Conservation (phyloP, 92 coral and sea anemone species). For the Desmophyllum pertusum region DNA sequence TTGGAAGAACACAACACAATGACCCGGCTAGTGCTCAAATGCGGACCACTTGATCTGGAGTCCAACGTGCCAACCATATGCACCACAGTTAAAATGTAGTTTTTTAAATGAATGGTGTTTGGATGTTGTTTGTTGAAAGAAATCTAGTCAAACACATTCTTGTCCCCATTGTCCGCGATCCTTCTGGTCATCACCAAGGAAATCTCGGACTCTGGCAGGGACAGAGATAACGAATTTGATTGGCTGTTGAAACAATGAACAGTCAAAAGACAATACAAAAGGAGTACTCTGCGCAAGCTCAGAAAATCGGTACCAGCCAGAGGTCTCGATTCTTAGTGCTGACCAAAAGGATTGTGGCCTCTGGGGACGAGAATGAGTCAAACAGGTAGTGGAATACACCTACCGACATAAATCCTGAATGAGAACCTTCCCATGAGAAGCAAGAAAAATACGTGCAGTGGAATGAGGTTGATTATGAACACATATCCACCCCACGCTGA, state of each 20-base stretch:
- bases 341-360: too few relatives aligned
- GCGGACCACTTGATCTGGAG: too few relatives aligned
- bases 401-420: conserved; percentile 89
- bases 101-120: too few relatives aligned
- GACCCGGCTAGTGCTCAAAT: too few relatives aligned
- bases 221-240: background rate
- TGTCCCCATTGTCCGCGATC: too few relatives aligned
- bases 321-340: too few relatives aligned
- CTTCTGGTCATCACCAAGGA: background rate
- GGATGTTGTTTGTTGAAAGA: background rate
- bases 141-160: background rate
- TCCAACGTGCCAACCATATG: too few relatives aligned
- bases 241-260: background rate
- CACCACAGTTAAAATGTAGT: too few relatives aligned
- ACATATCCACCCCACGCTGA: conserved; percentile 99
- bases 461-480: conserved; percentile 95
- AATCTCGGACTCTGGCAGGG: too few relatives aligned
- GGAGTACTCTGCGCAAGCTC: background rate
- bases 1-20: too few relatives aligned
- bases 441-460: conserved; percentile 94
- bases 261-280: background rate
- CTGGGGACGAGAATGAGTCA: background rate
- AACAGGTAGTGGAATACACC: conserved; percentile 13
- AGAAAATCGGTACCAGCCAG: too few relatives aligned
- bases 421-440: conserved; percentile 97